phyloP scores from a whole-genome alignment of 2,888 invertebrate species.

The Lochmaea capreae region DNA sequence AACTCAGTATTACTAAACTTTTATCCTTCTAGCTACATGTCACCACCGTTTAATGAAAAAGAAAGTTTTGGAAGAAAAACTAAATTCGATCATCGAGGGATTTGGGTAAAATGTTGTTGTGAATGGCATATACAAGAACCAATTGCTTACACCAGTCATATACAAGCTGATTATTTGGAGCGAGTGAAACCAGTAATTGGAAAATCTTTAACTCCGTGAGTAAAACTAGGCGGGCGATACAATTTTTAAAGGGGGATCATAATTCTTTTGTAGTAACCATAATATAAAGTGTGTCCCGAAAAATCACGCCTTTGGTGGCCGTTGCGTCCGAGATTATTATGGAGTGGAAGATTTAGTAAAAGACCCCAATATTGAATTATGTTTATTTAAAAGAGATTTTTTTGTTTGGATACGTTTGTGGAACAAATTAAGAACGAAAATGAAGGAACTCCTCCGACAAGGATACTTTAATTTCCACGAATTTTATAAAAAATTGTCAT shows the following conservation, averaged over 20 bases:
- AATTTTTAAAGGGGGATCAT: no score
- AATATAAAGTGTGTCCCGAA: constrained; percentile 66
- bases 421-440: constrained; percentile 41
- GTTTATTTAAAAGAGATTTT: constrained; percentile 62
- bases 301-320: constrained; percentile 67
- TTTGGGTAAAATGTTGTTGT: constrained; percentile 65
- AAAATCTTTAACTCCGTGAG: constrained; percentile 64
- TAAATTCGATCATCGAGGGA: constrained; percentile 66
- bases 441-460: constrained; percentile 39
- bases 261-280: constrained; percentile 60
- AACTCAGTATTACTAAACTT: neutral
- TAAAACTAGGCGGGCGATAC: neutral
- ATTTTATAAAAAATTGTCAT: constrained; percentile 51
- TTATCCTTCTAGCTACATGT: constrained; percentile 55
- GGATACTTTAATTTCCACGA: constrained; percentile 54
- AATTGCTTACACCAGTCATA: constrained; percentile 61
- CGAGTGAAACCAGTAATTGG: constrained; percentile 63
- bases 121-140: constrained; percentile 62
- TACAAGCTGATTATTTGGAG: constrained; percentile 65
- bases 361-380: constrained; percentile 53
- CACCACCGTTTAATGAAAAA: constrained; percentile 65
- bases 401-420: constrained; percentile 36
- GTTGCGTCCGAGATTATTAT: constrained; percentile 61
- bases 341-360: constrained; percentile 66
- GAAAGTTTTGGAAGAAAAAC: constrained; percentile 66